Base-by-base conservation (phyloP, 2,113 vertebrate species). In the Cyprinus carpio region DNA sequence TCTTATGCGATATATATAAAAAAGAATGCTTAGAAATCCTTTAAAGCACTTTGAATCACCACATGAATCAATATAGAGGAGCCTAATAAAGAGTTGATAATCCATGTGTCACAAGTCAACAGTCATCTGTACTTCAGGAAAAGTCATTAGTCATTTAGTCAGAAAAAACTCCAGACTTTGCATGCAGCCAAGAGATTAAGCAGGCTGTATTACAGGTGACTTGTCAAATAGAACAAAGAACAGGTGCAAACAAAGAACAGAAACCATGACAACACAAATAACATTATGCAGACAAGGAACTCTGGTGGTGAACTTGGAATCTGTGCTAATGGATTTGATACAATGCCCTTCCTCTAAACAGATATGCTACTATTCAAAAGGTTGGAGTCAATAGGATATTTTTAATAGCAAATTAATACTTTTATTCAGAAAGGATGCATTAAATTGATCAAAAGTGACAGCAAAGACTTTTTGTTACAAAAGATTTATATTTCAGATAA, bases 251-350 rank as follows among this genome's bases (percentile, higher is more conserved):
- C 34, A 81, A 71, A 54, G 46, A 51, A 51, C 4, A 49, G 43
- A 54, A 71, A 71, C 80, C 64, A 71, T 82, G 80, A 82, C 64
- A 71, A 82, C 29, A 71, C 27, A 71, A 71, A 82, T 71, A 82
- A 81, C 25, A 46, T 58, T 80, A 25, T 54, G 37, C 31, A 43
- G 76, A 60, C 51, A 43, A 25, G 49, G 15, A 29, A 8, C 75
- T 37, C 54, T 31, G 29, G 18, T 37, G 54, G 18, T 80, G 56
- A 62, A 23, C 15, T 11, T 51, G 46, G 12, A 60, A 34, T 23
- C 4, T 6, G 20, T 25, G 27, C 27, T 16, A 37, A 25, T 46
- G 23, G 3, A 29, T 46, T 12, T 81, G 9, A 46, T 46, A 37
- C 54, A 80, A 62, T 25, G 9, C 1, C 56, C 56, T 25, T 4